Evolutionary conservation across 2,888 invertebrate species (phyloP).

Genomic region (Lycophotia porphyrea): DNA sequence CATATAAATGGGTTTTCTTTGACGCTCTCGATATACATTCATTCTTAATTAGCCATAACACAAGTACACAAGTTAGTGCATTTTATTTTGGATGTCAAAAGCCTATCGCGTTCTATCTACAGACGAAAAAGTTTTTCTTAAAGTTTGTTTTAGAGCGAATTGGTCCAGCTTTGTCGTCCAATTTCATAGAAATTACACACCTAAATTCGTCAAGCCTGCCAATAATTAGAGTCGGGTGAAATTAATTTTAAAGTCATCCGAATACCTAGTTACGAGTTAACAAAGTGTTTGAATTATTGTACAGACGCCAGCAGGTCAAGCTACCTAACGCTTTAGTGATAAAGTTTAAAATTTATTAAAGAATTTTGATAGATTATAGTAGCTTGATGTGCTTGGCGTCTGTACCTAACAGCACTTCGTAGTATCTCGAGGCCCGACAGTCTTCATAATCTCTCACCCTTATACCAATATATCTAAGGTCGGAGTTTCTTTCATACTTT

Average conservation of each 20-base stretch:
- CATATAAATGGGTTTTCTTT: background rate
- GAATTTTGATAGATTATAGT: no score
- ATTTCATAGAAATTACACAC: constrained; percentile 13
- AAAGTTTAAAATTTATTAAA: no score
- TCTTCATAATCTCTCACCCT: background rate
- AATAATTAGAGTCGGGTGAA: background rate
- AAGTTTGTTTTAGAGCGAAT: background rate
- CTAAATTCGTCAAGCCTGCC: constrained; percentile 4
- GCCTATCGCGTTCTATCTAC: background rate
- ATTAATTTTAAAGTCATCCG: background rate
- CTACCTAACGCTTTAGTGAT: no score
- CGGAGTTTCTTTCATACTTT: no score
- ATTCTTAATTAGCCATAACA: background rate
- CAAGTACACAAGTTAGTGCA: no score
- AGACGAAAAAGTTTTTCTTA: background rate
- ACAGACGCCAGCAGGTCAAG: no score
- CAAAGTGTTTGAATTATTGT: background rate
- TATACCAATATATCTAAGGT: background rate
- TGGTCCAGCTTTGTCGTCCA: background rate
- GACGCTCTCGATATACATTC: background rate
- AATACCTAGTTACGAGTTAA: background rate
- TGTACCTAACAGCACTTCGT: background rate
- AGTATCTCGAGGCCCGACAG: background rate
- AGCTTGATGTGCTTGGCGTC: no score
- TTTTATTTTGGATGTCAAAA: background rate